A percentile compares a stretch with the other conserved stretches of the same genome.
Conservation (phyloP, 2,113 vertebrate genomes). For the Excalfactoria chinensis region DNA sequence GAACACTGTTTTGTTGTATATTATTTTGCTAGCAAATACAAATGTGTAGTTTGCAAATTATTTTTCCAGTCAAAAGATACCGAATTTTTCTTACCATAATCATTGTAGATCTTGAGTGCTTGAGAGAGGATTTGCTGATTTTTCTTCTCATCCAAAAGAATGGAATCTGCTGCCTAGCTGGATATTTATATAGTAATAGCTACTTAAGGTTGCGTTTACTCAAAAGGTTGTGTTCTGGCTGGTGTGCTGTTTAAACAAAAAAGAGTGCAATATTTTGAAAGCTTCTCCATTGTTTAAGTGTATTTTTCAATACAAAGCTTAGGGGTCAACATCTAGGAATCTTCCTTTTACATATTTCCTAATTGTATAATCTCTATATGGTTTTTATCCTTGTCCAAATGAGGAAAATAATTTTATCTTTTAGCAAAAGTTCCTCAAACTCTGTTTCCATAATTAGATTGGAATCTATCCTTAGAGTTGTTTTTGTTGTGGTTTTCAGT, state of each 20-base stretch:
- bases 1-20: background rate
- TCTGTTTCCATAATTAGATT: conserved; percentile 74
- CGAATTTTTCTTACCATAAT: background rate
- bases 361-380: background rate
- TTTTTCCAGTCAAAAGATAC: background rate
- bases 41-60: background rate
- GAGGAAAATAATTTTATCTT: conserved; percentile 70
- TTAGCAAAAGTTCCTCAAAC: conserved; percentile 69
- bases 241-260: background rate
- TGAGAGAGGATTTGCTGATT: background rate
- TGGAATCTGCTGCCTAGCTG: background rate
- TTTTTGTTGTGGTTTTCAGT: conserved; percentile 81
- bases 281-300: background rate
- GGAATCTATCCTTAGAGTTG: conserved; percentile 75
- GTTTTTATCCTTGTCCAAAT: conserved; percentile 67
- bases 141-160: background rate
- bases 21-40: background rate
- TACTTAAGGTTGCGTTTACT: background rate
- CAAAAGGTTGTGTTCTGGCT: background rate
- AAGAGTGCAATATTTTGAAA: background rate
- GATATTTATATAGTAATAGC: background rate
- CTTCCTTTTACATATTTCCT: conserved; percentile 12
- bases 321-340: background rate
- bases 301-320: background rate
- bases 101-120: background rate